Percentiles rank a stretch among this genome's conserved stretches.
Conservation (phyloP, 2,797 vertebrate genomes). For the Notoglanidium macrostoma region DNA sequence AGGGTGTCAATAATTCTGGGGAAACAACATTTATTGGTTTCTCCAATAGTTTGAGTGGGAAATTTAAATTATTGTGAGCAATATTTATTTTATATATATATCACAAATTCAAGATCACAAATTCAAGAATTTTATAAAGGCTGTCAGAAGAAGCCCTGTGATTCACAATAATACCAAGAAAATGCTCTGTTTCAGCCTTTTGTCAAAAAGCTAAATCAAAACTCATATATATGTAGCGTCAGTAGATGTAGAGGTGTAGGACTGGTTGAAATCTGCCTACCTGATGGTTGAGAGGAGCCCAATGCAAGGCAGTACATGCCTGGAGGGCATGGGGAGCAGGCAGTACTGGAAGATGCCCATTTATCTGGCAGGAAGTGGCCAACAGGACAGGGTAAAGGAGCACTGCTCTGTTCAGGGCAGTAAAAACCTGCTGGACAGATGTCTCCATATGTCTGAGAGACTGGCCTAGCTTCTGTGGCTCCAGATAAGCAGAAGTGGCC, state of each 20-base stretch:
- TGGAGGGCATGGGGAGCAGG: constrained; percentile 81
- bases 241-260: neutral
- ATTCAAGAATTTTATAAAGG: neutral
- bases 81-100: too few relatives aligned
- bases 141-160: neutral
- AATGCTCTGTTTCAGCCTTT: neutral
- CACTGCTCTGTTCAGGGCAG: constrained; percentile 79
- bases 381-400: constrained; percentile 81
- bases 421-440: constrained; percentile 87
- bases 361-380: constrained; percentile 78
- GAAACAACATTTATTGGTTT: too few relatives aligned
- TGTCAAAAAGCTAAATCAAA: neutral
- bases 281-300: constrained; percentile 72
- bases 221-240: neutral
- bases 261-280: constrained; percentile 52
- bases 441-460: constrained; percentile 78
- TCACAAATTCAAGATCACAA: too few relatives aligned
- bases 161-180: neutral
- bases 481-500: constrained; percentile 76
- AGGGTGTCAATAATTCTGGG: too few relatives aligned
- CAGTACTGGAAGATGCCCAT: constrained; percentile 72
- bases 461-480: constrained; percentile 70
- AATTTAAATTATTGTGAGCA: too few relatives aligned
- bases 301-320: constrained; percentile 78
- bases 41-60: too few relatives aligned